Base-by-base conservation (phyloP, 2,797 vertebrate genomes). In the Hemibagrus guttatus region DNA sequence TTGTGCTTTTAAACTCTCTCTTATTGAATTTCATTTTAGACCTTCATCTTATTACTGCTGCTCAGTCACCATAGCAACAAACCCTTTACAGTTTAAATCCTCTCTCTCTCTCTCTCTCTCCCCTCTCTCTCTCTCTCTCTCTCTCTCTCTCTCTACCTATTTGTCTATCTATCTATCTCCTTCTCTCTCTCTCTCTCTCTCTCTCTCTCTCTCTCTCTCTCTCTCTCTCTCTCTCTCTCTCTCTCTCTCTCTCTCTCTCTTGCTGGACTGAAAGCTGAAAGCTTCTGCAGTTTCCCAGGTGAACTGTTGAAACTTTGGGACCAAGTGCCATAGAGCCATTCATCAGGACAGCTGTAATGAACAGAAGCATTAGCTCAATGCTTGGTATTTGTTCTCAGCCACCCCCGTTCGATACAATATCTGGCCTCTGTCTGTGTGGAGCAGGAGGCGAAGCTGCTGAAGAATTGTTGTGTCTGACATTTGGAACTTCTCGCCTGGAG, bases 41-140 rank as follows among this genome's bases (percentile, higher is more conserved):
- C 94, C 95, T 96, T 95, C 95, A 94, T 94, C 92, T 92, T 94
- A 85, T 87, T 84, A 82, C 94, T 93, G 92, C 92, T 94, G 87
- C 95, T 93, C 93, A 92, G 96, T 97, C 96, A 92, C 96, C 95
- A 96, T 96, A 95, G 96, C 93, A 96, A 97, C 97, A n/a, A 91
- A 96, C 86, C 90, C 96, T 96, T 96, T 96, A 96, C 95, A 92
- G 92, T 96, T 96, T 94, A 93, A 95, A 91, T 61, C 84, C 80
- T 72, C 83, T 88, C 81, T 74, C 89, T 87, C 80, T 58, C 58
- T 39, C 64, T 64, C 46, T 42, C 80, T 69, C 63, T 69, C 61
- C 64, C 66, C 49, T 63, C 74, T 78, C 76, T 81, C 11, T 69
- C 35, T 69, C 69, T 79, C 63, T 79, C 31, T 83, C 46, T 75